phyloP scores from a whole-genome alignment of 2,888 invertebrate genomes.

The Heliconius erato region DNA sequence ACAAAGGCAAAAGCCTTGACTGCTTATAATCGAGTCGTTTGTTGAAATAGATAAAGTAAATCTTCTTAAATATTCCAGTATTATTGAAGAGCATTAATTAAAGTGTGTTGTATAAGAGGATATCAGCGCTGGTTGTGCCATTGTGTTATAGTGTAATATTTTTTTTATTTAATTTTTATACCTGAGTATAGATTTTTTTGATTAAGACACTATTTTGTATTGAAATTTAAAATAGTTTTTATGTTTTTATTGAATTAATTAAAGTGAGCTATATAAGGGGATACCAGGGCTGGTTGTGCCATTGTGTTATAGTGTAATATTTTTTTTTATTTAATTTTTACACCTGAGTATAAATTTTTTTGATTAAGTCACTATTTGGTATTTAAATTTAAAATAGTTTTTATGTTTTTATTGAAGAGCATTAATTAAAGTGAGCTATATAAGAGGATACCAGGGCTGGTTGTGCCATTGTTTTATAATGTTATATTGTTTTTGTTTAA shows the following conservation, averaged over 20 bases:
- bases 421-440: background rate
- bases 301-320: background rate
- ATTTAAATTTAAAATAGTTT: no score
- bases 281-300: background rate
- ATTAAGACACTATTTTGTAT: no score
- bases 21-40: constrained; percentile 36
- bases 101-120: background rate
- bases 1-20: constrained; percentile 30
- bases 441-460: background rate
- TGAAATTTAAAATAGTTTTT: no score
- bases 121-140: background rate
- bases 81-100: background rate
- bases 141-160: background rate
- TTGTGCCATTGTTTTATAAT: background rate
- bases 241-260: background rate
- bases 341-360: no score
- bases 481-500: background rate
- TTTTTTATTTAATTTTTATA: background rate
- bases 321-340: background rate
- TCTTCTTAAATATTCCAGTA: constrained; percentile 6
- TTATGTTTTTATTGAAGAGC: background rate
- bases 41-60: constrained; percentile 2
- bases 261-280: background rate
- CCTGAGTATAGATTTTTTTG: no score
- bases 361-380: no score